A percentile compares a stretch with the other conserved stretches of the same genome.
phyloP scores from a whole-genome alignment of 1,140 invertebrate species.

The Sarcophaga peregrina region DNA sequence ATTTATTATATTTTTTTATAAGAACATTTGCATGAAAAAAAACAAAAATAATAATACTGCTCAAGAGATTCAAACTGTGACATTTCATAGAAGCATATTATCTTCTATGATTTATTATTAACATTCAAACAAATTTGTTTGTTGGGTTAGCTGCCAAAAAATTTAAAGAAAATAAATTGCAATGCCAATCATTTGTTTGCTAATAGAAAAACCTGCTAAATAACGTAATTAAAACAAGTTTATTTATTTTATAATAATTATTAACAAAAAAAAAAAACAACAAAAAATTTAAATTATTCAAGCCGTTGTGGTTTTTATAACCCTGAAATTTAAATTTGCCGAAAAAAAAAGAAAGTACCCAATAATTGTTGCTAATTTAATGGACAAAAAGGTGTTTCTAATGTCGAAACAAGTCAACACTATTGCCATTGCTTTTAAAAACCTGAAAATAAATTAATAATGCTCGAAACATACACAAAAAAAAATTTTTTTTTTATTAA shows the following conservation, averaged over 20 bases:
- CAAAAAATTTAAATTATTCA: no score
- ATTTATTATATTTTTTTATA: no score
- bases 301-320: background rate
- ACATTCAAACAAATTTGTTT: no score
- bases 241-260: background rate
- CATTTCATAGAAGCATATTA: no score
- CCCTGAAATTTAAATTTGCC: slow-evolving; percentile 12
- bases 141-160: no score
- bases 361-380: background rate
- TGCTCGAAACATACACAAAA: background rate
- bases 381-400: background rate
- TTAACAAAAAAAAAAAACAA: no score
- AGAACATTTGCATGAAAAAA: no score
- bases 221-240: background rate
- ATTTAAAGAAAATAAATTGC: no score
- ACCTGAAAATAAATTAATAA: background rate
- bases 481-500: background rate
- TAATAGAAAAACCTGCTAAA: background rate
- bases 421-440: background rate
- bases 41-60: no score
- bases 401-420: background rate
- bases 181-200: no score
- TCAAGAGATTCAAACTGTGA: no score
- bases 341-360: slow-evolving; percentile 6
- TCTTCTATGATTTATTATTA: no score